A percentile compares a stretch with the other conserved stretches of the same genome.
Evolutionary conservation across 2,113 vertebrate genomes (phyloP).

Genomic region (Dryoscopus gambensis): DNA sequence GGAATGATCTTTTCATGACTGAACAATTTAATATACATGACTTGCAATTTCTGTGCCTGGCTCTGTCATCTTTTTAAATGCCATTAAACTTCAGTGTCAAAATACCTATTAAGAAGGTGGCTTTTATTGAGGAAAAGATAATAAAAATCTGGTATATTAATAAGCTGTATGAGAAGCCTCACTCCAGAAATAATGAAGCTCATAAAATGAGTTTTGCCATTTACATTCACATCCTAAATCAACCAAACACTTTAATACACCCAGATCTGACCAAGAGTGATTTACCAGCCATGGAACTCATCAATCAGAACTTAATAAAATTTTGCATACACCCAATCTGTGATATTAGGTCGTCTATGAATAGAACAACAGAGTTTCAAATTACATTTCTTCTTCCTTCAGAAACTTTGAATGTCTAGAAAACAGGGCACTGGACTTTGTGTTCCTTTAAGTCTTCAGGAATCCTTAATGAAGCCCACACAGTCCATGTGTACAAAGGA

Average conservation of each 20-base stretch:
- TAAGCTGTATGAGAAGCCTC: background rate
- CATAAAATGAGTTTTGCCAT: background rate
- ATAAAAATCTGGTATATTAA: slow-evolving; percentile 38
- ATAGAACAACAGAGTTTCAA: background rate
- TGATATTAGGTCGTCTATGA: background rate
- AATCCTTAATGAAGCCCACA: background rate
- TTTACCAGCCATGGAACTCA: background rate
- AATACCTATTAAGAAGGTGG: background rate
- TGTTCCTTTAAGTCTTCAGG: background rate
- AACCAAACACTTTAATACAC: background rate
- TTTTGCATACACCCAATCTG: background rate
- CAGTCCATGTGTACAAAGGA: background rate
- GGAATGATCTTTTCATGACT: background rate
- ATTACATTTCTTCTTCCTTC: background rate
- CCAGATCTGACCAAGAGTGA: background rate
- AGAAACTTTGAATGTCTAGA: background rate
- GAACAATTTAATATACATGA: background rate
- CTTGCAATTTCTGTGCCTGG: background rate
- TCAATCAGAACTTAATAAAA: background rate
- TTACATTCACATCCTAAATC: slow-evolving; percentile 18
- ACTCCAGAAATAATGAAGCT: slow-evolving; percentile 20
- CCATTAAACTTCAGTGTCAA: background rate
- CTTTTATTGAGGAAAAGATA: slow-evolving; percentile 17
- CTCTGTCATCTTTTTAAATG: slow-evolving; percentile 10
- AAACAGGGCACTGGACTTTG: background rate